Evolutionary conservation across 2,888 invertebrate genomes (phyloP).

Genomic region (Steromphala cineraria): DNA sequence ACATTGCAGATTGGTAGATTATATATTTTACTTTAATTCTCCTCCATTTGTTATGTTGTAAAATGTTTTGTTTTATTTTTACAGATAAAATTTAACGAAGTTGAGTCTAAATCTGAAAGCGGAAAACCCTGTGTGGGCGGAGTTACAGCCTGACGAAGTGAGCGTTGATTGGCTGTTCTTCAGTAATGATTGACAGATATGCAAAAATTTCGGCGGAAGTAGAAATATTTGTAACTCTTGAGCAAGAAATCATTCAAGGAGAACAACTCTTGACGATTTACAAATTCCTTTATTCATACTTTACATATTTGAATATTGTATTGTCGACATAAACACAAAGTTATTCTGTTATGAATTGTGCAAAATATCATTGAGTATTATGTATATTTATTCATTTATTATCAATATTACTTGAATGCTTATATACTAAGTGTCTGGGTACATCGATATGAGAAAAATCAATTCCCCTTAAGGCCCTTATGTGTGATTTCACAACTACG

Average conservation of each 20-base stretch:
- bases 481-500: no score
- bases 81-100: conserved; percentile 11
- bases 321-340: no score
- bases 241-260: conserved; percentile 5
- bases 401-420: no score
- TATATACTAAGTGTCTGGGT: no score
- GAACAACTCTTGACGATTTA: background rate
- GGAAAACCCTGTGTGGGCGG: conserved; percentile 26
- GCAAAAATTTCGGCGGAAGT: conserved; percentile 29
- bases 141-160: background rate
- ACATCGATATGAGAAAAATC: no score
- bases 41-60: background rate
- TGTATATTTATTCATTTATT: no score
- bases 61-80: background rate
- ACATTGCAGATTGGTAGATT: background rate
- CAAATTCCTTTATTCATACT: background rate
- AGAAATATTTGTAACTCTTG: conserved; percentile 8
- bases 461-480: no score
- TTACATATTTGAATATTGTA: background rate
- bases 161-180: conserved; percentile 19
- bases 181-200: conserved; percentile 24
- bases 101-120: conserved; percentile 33
- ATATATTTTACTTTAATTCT: conserved; percentile 2
- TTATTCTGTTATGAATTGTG: no score
- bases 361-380: no score